Evolutionary conservation across 2,888 invertebrate genomes (phyloP).

Genomic region (Caenorhabditis angaria): DNA sequence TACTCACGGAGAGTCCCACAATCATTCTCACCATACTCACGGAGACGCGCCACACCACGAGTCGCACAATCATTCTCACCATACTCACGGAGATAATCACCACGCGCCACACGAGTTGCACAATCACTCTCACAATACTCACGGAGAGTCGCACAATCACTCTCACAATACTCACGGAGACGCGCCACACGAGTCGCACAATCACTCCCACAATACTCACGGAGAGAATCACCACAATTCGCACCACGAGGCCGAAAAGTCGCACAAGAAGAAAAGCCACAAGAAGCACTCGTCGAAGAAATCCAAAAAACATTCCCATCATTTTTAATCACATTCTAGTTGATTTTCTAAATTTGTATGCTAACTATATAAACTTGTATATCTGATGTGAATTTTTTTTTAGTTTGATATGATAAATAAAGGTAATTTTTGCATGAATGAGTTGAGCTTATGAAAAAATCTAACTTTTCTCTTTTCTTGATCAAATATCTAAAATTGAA

Average conservation of each 20-base stretch:
- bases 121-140: conserved; percentile 11
- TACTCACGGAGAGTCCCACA: conserved; percentile 12
- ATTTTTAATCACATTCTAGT: background rate
- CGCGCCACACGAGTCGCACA: no score
- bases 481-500: no score
- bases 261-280: background rate
- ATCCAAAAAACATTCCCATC: background rate
- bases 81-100: conserved; percentile 14
- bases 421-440: no score
- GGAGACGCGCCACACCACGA: conserved; percentile 19
- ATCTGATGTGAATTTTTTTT: no score
- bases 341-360: background rate
- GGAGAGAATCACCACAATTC: background rate
- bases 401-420: background rate
- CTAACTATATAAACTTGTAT: background rate
- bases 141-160: no score
- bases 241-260: background rate
- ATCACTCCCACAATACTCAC: no score
- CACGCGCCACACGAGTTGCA: no score
- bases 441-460: no score
- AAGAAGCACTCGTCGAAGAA: background rate
- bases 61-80: conserved; percentile 10
- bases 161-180: no score
- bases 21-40: conserved; percentile 13
- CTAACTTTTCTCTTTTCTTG: no score